Conservation (phyloP, 2,797 vertebrate genomes). For the Chlorospingus semifuscus region DNA sequence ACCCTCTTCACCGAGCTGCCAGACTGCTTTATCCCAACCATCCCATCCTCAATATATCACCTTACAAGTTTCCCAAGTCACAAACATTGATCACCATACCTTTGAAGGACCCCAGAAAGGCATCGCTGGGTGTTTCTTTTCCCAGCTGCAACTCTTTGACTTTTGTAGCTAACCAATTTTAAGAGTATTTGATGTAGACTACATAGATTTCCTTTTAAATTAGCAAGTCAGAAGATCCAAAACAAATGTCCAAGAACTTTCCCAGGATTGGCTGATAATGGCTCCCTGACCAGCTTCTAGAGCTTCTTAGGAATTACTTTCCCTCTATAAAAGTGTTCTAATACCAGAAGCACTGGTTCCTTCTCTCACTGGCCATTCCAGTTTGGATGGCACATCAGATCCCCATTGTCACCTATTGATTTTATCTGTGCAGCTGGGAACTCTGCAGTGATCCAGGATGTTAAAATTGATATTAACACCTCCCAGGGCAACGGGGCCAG, state of each 20-base stretch:
- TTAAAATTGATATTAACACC: background rate
- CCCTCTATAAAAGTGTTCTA: background rate
- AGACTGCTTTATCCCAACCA: background rate
- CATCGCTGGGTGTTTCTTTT: background rate
- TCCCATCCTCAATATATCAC: background rate
- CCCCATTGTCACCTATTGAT: background rate
- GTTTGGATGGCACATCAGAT: background rate
- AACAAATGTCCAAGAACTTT: background rate
- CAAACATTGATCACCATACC: background rate
- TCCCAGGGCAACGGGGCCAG: background rate
- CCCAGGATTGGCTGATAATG: background rate
- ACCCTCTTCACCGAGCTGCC: background rate
- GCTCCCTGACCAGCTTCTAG: background rate
- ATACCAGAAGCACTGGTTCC: background rate
- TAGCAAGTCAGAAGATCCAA: background rate
- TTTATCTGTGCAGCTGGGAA: background rate
- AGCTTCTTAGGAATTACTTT: background rate
- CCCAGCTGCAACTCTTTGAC: background rate
- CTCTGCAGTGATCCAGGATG: background rate
- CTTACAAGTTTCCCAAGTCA: background rate
- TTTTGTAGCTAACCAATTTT: background rate
- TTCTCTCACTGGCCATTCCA: background rate
- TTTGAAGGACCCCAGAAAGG: background rate
- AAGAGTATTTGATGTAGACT: background rate
- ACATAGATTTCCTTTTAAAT: background rate